Base-by-base conservation (phyloP, 2,113 vertebrate genomes). In the chimpanzee (Pan troglodytes) region DNA sequence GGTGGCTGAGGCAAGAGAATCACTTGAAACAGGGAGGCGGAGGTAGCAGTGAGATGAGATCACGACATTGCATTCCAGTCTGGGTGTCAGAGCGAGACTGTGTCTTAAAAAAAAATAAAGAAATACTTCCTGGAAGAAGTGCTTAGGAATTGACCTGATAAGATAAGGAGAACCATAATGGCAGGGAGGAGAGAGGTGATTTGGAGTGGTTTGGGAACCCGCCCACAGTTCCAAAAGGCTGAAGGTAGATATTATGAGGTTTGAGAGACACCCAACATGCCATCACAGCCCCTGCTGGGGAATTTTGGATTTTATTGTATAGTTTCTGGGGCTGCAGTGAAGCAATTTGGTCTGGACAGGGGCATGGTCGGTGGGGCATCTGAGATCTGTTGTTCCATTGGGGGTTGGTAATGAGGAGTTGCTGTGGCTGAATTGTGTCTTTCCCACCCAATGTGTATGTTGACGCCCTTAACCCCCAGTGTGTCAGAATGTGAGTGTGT, bases 231-330 rank as follows among this genome's bases (percentile, higher is more conserved):
- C 20, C 64, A 14, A 52, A 16, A 59, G 38, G 40, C 48, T 12
- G 61, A 67, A 45, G 0, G 0, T 2, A 7, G 50, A 17, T 10
- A 22, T n/a, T 17, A 30, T 11, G 18, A 57, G 32, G n/a, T 12
- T 23, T 23, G 17, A 8, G 43, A 17, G 52, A 2, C 8, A 8
- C 6, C 10, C 18, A 2, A 10, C 4, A 5, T 14, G n/a, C 13
- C 3, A 3, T 3, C 8, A 0, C 11, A 8, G 1, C 11, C 16
- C 25, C 25, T 50, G 18, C 25, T 27, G 43, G 57, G 30, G 9
- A 22, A 27, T 38, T n/a, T 45, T 22, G 2, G 5, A 25, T 25
- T 55, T 45, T 17, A 3, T 20, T 18, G 67, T 1, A 5, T 10
- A 7, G 23, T 30, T 72, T 64, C 68, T 68, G 40, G 14, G 85